phyloP scores from a whole-genome alignment of 1,140 invertebrate genomes.

The Drosophila littoralis region DNA sequence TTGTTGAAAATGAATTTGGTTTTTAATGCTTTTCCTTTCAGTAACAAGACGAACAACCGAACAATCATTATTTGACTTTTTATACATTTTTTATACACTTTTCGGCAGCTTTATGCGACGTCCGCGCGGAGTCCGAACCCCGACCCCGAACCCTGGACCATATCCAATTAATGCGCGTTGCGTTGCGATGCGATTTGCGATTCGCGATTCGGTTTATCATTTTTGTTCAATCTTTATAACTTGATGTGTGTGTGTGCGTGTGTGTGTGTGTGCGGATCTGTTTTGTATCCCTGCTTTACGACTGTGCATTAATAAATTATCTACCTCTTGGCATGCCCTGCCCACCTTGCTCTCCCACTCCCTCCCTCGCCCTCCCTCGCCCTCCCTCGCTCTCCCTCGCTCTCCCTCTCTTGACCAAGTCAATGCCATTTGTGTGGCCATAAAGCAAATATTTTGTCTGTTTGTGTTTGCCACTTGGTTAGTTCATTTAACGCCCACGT shows the following conservation, averaged over 20 bases:
- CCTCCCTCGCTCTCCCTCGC: neutral
- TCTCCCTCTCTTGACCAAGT: constrained; percentile 4
- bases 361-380: neutral
- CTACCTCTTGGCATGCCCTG: neutral
- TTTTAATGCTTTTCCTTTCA: constrained; percentile 49
- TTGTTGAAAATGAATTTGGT: constrained; percentile 61
- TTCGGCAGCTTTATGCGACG: constrained; percentile 50
- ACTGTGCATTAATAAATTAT: constrained; percentile 55
- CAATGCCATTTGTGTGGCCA: constrained; percentile 37
- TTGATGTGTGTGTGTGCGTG: constrained; percentile 16
- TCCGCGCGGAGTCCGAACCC: neutral
- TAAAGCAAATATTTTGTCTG: constrained; percentile 35
- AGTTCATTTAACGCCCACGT: constrained; percentile 40
- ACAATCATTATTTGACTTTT: too few relatives aligned
- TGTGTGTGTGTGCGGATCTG: neutral
- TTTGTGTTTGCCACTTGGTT: constrained; percentile 11
- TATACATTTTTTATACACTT: constrained; percentile 1
- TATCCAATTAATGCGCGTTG: constrained; percentile 56
- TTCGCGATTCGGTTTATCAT: constrained; percentile 65
- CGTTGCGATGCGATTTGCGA: constrained; percentile 44
- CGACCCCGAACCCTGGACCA: neutral
- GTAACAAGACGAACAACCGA: constrained; percentile 24
- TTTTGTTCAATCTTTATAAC: constrained; percentile 23
- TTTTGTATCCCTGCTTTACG: constrained; percentile 54
- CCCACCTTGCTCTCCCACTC: neutral